Base-by-base conservation (phyloP, 2,797 vertebrate species). In the Benthosema pterotum region DNA sequence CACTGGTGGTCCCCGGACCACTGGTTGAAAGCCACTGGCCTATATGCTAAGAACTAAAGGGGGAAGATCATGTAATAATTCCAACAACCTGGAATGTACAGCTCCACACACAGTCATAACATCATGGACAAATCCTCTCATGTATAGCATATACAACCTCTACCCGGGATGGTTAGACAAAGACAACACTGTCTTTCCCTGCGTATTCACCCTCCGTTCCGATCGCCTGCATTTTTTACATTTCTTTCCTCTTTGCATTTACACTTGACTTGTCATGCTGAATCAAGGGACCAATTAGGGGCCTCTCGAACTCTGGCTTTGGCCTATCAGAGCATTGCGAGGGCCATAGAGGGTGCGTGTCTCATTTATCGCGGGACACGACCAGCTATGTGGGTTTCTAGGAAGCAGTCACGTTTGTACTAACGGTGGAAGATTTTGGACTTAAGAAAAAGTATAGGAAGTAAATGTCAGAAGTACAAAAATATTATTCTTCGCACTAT, bases 211-310 rank as follows among this genome's bases (percentile, higher is more conserved):
- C 61, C 71, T 55, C 12, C 12, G 66, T 66, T 74, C 72, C 49
- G 53, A 59, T 75, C 65, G 58, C 57, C 55, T 73, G 66, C 69
- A 63, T 76, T 83, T 83, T 78, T 72, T 69, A 67, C 69, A 76
- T 85, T 78, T 82, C 65, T 67, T 63, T 74, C 65, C 68, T 50
- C 65, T 11, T 67, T 75, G 73, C 59, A 57, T 86, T 85, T 77
- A 72, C 77, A 75, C 76, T 82, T 66, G 71, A 84, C 71, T 80
- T 63, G 76, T 52, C 70, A 51, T 4, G 47, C 57, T 80, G 77
- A 80, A 83, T 80, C 59, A 61, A 67, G 72, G 69, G 63, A 64
- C 63, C 69, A 88, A 78, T 83, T 75, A 82, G 59, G 59, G 67
- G 65, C 70, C 65, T 52, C 51, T 54, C 60, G 57, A 83, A 71